Evolutionary conservation across 2,888 invertebrate genomes (phyloP), one percentile per base, ranked within the genome.

Genomic region (Biston betularia): DNA sequence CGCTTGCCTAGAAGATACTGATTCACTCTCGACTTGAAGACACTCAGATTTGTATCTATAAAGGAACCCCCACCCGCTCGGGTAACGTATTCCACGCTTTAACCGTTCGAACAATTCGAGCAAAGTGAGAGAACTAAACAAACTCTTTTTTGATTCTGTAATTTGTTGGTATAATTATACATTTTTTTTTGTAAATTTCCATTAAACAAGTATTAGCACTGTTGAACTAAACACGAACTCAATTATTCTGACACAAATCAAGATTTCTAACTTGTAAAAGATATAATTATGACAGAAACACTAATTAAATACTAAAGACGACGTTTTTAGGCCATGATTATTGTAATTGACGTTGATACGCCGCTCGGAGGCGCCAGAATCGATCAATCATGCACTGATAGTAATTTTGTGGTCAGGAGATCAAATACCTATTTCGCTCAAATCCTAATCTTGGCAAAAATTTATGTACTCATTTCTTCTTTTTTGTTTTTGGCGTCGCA

Each of bases 231-330:
- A 6, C 38, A 38, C 15, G 38, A 54, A 35, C 33, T 60, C 55
- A 65, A 50, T 44, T 34, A 38, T 14, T 50, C 15, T 50, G 60
- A 45, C 60, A 66, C 14, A 34, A 34, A 42, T 53, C 54, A 46
- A 34, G 34, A 53, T 61, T 44, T 54, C 35, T 10, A 33, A 33
- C 55, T 50, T 50, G 56, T 49, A 45, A n/a, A 33, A 11, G 44
- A 57, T 56, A 50, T 38, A 10, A 50, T 9, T 57, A 49, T 15
- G 49, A 55, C 58, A 58, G 35, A 50, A 4, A 48, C 42, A 73
- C 71, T 71, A 70, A 75, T 78, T 62, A 52, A 53, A 52, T 57
- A 14, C 56, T 40, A 48, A 7, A 45, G 53, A 9, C n/a, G 63
- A 64, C 61, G 46, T 61, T 42, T 54, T 46, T 59, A 56, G 56